phyloP scores from a whole-genome alignment of 2,797 vertebrate genomes.

The Alouatta caraya region DNA sequence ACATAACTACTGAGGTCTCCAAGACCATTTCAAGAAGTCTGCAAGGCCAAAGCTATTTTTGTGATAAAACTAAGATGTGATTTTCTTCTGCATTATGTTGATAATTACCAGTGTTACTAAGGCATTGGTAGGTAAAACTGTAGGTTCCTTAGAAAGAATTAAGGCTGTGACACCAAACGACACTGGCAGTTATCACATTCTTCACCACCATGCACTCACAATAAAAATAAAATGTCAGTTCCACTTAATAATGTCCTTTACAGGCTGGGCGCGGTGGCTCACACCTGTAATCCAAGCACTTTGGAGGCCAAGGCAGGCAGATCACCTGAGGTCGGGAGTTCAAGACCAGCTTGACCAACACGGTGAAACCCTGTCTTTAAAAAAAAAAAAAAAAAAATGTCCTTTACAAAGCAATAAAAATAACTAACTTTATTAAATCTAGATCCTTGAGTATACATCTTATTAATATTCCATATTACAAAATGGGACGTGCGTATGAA shows the following conservation, averaged over 20 bases:
- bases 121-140: not conserved
- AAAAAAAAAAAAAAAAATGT: not conserved
- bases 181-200: no score
- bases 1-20: not conserved
- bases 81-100: constrained; percentile 19
- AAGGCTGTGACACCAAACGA: not conserved
- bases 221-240: not conserved
- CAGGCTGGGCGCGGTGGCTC: not conserved
- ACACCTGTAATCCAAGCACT: no score
- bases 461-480: not conserved
- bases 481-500: not conserved
- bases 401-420: not conserved
- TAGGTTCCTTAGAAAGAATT: not conserved
- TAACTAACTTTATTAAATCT: not conserved
- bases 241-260: not conserved
- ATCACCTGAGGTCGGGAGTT: no score
- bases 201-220: not conserved
- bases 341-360: no score
- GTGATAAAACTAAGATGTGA: not conserved
- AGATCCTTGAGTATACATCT: not conserved
- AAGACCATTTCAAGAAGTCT: not conserved
- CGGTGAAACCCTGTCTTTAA: no score
- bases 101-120: not conserved
- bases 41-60: not conserved
- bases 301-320: no score